phyloP scores from a whole-genome alignment of 2,888 invertebrate genomes.

The Siphlonurus alternatus region DNA sequence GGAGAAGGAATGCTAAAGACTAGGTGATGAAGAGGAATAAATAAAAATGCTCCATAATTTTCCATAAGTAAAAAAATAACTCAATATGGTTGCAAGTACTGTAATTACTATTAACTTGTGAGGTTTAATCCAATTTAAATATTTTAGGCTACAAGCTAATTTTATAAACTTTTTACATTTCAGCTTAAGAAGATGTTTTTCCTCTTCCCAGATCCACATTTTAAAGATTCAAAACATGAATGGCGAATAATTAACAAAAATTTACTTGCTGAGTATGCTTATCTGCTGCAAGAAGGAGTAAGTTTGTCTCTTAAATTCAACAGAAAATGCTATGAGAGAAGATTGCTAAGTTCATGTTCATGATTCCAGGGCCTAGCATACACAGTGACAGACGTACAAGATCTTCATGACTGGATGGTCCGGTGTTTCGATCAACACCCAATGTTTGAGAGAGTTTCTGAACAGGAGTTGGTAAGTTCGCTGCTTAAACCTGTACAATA shows the following conservation, averaged over 20 bases:
- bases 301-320: conserved; percentile 22
- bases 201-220: conserved; percentile 97
- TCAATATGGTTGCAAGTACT: too few relatives aligned
- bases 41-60: background rate
- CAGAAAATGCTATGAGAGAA: background rate
- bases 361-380: conserved; percentile 78
- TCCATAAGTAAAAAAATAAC: background rate
- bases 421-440: conserved; percentile 81
- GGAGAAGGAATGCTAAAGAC: background rate
- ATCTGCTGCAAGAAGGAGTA: conserved; percentile 69
- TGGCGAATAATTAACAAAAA: conserved; percentile 95
- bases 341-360: too few relatives aligned
- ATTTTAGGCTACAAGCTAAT: too few relatives aligned
- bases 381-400: conserved; percentile 95
- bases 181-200: conserved; percentile 95
- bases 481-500: too few relatives aligned
- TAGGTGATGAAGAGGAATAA: too few relatives aligned
- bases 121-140: too few relatives aligned
- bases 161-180: too few relatives aligned
- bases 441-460: conserved; percentile 57
- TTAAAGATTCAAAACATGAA: conserved; percentile 96
- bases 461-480: conserved; percentile 59
- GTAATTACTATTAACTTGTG: too few relatives aligned
- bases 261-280: conserved; percentile 92
- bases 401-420: conserved; percentile 95